These are phyloP conservation scores for Phylloscopus collybita DNA, from an alignment of 2,797 vertebrate species.

Conservation along the genomic window DNA sequence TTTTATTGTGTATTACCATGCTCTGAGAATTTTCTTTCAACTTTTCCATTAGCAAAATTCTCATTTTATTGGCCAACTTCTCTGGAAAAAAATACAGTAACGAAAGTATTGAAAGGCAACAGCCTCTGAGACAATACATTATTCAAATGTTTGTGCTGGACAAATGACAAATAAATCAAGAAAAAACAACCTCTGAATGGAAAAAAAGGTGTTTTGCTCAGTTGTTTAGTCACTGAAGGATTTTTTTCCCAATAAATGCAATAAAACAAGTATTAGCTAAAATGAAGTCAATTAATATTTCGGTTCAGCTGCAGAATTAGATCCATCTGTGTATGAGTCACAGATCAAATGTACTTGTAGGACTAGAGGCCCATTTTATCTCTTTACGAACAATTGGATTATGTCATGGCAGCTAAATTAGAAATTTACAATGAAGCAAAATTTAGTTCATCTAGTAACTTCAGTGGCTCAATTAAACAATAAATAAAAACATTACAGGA, in stretches of 20 bases:
- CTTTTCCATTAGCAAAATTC: slow-evolving; percentile 64
- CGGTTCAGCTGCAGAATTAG: neutral
- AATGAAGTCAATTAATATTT: neutral
- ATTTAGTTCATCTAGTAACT: neutral
- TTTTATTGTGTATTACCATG: slow-evolving; percentile 38
- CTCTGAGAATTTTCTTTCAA: slow-evolving; percentile 61
- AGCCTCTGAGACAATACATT: slow-evolving; percentile 23
- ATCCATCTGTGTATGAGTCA: neutral
- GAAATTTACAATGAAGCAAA: neutral
- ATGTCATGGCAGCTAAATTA: neutral
- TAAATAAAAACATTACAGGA: neutral
- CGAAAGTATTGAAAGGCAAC: slow-evolving; percentile 43
- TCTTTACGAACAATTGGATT: neutral
- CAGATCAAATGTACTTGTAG: neutral
- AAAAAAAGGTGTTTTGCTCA: slow-evolving; percentile 32
- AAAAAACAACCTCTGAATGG: neutral
- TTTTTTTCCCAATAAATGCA: neutral
- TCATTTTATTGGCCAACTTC: slow-evolving; percentile 63
- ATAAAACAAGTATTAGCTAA: neutral
- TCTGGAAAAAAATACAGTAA: slow-evolving; percentile 58
- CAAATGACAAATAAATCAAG: neutral
- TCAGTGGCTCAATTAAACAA: neutral
- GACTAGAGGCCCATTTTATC: neutral
- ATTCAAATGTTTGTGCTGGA: neutral
- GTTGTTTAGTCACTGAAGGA: slow-evolving; percentile 2